A percentile compares a stretch with the other conserved stretches of the same genome.
These are phyloP conservation scores for Mesoclemmys tuberculata DNA, from an alignment of 2,113 vertebrate genomes.

Conservation along the genomic window DNA sequence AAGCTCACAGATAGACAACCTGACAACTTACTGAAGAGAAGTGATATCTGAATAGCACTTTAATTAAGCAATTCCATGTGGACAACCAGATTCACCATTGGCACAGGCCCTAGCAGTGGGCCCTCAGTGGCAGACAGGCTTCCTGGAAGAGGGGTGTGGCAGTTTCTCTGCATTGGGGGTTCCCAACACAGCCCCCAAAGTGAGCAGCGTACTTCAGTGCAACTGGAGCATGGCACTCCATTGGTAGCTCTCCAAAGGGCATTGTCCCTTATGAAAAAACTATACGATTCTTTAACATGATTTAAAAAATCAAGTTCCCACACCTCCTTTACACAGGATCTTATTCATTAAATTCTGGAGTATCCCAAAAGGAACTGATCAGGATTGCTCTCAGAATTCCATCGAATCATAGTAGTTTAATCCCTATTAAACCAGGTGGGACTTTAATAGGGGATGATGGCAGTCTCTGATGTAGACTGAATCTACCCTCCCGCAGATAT, in stretches of 20 bases:
- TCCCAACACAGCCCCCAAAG: neutral
- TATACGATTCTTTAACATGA: neutral
- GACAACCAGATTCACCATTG: neutral
- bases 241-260: neutral
- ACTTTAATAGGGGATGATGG: neutral
- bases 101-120: neutral
- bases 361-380: neutral
- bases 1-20: neutral
- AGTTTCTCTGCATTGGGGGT: neutral
- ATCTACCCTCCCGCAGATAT: neutral
- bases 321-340: neutral
- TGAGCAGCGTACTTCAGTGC: neutral
- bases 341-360: neutral
- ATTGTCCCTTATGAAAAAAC: neutral
- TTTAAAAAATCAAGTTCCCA: neutral
- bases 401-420: neutral
- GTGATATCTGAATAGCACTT: neutral
- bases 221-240: fast-evolving
- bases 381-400: neutral
- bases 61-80: neutral
- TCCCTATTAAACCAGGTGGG: neutral
- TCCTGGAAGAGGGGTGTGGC: neutral
- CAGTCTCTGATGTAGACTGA: neutral
- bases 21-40: neutral
- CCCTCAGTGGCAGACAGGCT: neutral